These are phyloP conservation scores for Proisotoma minuta DNA, from an alignment of 2,888 invertebrate species.

Conservation along the genomic window DNA sequence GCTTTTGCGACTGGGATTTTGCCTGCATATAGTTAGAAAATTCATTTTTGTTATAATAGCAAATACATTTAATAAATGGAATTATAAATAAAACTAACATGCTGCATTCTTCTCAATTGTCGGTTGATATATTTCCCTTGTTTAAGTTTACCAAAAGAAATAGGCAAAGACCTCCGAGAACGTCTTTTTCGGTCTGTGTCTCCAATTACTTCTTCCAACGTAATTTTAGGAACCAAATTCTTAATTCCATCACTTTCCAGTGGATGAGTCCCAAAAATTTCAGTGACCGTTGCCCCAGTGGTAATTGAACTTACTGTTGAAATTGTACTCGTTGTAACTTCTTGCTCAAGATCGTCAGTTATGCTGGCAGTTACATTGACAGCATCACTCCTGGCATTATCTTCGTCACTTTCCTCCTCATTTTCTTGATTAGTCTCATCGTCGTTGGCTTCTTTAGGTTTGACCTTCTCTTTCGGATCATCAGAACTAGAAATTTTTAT, in stretches of 20 bases:
- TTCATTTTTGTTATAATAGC: neutral
- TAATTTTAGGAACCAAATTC: conserved; percentile 13
- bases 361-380: conserved; percentile 8
- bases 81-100: conserved; percentile 11
- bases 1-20: conserved; percentile 18
- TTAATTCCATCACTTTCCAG: neutral
- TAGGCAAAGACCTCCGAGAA: conserved; percentile 5
- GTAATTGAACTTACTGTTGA: neutral
- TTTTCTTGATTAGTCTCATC: conserved; percentile 13
- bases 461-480: neutral
- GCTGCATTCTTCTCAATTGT: conserved; percentile 20
- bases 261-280: neutral
- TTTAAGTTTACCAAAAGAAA: neutral
- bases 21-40: conserved; percentile 12
- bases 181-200: conserved; percentile 23
- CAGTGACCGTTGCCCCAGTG: neutral
- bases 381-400: neutral
- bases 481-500: conserved; percentile 4
- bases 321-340: conserved; percentile 3
- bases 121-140: conserved; percentile 16
- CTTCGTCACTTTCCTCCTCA: conserved; percentile 23
- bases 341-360: neutral
- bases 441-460: neutral
- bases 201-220: conserved; percentile 30
- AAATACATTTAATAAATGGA: conserved; percentile 4